These are phyloP conservation scores for Zaprionus vittiger DNA, from an alignment of 1,140 invertebrate genomes.

Conservation along the genomic window DNA sequence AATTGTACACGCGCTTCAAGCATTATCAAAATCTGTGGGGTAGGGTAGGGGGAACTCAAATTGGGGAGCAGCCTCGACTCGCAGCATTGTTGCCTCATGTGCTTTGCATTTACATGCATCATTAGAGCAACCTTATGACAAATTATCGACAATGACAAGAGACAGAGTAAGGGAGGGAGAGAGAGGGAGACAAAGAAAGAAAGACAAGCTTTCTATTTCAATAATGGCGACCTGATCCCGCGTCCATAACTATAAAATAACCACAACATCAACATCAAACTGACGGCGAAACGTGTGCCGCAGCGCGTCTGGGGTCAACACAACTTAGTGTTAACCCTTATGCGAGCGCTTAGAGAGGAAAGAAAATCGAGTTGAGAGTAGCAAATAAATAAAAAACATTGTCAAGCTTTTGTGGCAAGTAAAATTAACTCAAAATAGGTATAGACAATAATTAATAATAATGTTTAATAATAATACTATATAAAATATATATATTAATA, in stretches of 20 bases:
- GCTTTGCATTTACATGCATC: constrained; percentile 76
- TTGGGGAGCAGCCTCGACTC: neutral
- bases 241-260: constrained; percentile 45
- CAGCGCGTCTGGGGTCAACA: constrained; percentile 20
- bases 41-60: neutral
- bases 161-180: neutral
- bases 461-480: neutral
- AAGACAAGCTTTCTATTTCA: constrained; percentile 75
- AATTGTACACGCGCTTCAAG: constrained; percentile 75
- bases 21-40: constrained; percentile 25
- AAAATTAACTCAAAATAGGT: neutral
- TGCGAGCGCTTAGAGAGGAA: neutral
- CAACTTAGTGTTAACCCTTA: constrained; percentile 55
- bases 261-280: constrained; percentile 17
- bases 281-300: constrained; percentile 20
- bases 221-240: constrained; percentile 50
- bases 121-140: constrained; percentile 73
- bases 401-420: too few species aligned
- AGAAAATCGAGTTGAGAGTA: neutral
- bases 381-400: neutral
- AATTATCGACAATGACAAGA: constrained; percentile 70
- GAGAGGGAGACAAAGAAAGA: constrained; percentile 1
- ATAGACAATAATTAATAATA: neutral
- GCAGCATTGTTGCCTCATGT: constrained; percentile 19
- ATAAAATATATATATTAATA: too few species aligned